Evolutionary conservation across 2,888 invertebrate species (phyloP).

Genomic region (Phrixothrix hirtus): DNA sequence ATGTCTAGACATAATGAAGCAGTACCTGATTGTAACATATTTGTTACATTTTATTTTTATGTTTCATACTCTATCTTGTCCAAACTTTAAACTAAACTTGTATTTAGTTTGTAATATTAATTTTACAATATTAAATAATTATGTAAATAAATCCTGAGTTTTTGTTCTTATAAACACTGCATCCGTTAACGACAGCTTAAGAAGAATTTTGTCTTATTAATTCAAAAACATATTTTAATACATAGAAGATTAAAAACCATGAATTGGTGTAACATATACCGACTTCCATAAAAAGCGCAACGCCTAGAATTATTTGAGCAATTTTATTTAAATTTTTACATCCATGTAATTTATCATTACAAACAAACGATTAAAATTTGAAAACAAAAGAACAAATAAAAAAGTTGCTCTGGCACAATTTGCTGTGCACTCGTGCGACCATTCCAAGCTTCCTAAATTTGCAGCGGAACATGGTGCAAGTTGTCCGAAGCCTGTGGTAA

Average conservation of each 20-base stretch:
- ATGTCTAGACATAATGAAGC: slow-evolving; percentile 20
- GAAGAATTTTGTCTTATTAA: not conserved
- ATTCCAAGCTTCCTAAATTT: too few species aligned
- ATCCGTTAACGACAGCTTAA: too few species aligned
- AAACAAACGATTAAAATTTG: too few species aligned
- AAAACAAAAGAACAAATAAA: too few species aligned
- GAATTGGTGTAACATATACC: too few species aligned
- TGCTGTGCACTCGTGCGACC: too few species aligned
- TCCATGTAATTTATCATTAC: too few species aligned
- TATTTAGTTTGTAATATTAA: slow-evolving; percentile 30
- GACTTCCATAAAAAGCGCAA: too few species aligned
- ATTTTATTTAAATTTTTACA: too few species aligned
- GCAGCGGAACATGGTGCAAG: too few species aligned
- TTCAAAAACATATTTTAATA: not conserved
- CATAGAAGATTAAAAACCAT: not conserved
- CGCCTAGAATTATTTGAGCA: not conserved
- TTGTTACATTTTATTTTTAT: slow-evolving; percentile 27
- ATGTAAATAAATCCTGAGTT: slow-evolving; percentile 10
- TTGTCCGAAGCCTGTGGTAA: too few species aligned
- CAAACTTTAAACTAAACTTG: slow-evolving; percentile 31
- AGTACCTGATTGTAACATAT: slow-evolving; percentile 39
- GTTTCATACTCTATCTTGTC: slow-evolving; percentile 30
- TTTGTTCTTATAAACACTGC: not conserved
- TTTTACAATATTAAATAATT: slow-evolving; percentile 25
- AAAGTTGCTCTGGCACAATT: too few species aligned